A percentile compares a stretch with the other conserved stretches of the same genome.
Evolutionary conservation across 2,888 invertebrate genomes (phyloP).

Genomic region (Cyclophora punctaria): DNA sequence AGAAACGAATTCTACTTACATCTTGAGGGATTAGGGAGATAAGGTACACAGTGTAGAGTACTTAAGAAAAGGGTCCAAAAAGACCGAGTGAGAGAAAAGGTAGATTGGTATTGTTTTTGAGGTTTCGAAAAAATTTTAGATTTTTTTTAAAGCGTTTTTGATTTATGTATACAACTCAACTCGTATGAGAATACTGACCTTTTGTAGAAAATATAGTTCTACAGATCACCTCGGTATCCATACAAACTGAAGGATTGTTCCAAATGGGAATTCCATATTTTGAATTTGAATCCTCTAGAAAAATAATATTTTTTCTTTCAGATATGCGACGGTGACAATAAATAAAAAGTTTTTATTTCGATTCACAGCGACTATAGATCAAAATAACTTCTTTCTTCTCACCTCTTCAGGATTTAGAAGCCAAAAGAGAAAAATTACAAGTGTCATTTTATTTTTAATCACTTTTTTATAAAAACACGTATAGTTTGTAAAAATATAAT

Average conservation of each 20-base stretch:
- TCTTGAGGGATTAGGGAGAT: conserved; percentile 23
- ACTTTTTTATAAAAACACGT: no score
- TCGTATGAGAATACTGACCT: conserved; percentile 46
- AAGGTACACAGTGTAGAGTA: background rate
- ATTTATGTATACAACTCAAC: conserved; percentile 28
- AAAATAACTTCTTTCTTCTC: no score
- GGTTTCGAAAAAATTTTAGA: conserved; percentile 7
- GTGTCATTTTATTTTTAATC: no score
- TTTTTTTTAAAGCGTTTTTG: conserved; percentile 29
- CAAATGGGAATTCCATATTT: background rate
- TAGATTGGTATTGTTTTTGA: conserved; percentile 1
- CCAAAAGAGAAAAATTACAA: no score
- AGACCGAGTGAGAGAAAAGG: conserved; percentile 6
- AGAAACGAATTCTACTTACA: conserved; percentile 26
- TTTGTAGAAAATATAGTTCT: conserved; percentile 13
- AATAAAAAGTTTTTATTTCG: no score
- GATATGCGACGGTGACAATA: no score
- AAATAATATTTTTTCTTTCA: no score
- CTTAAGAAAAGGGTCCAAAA: conserved; percentile 8
- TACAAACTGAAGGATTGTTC: conserved; percentile 23
- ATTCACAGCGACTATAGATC: no score
- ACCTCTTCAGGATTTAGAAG: no score
- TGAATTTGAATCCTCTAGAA: no score
- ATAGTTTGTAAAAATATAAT: no score
- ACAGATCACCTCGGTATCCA: conserved; percentile 30